Conservation (phyloP, 2,888 invertebrate species). For the Orchesella flavescens region DNA sequence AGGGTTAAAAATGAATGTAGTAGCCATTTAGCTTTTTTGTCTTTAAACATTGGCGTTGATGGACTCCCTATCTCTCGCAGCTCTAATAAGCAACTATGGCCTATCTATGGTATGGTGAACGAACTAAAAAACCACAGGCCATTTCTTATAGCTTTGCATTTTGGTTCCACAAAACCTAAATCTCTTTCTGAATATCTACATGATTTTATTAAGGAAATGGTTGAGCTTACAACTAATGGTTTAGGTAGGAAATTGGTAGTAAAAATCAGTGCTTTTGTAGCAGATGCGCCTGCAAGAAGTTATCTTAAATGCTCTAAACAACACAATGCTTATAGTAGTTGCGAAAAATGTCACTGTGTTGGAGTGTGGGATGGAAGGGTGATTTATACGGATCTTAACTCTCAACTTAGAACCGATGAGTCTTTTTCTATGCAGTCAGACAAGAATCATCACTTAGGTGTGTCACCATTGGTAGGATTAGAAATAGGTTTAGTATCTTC, state of each 20-base stretch:
- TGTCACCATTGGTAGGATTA: constrained; percentile 6
- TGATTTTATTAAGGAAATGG: constrained; percentile 25
- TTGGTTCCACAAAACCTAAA: constrained; percentile 42
- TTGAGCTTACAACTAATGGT: constrained; percentile 21
- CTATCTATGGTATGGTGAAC: constrained; percentile 35
- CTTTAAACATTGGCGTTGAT: constrained; percentile 32
- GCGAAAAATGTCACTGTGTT: constrained; percentile 9
- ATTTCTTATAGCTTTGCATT: constrained; percentile 27
- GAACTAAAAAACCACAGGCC: neutral
- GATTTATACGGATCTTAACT: neutral
- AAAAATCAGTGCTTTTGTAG: constrained; percentile 34
- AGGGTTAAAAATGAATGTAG: too few relatives aligned
- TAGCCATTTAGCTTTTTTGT: neutral
- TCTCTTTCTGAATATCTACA: constrained; percentile 20
- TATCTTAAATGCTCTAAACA: constrained; percentile 35
- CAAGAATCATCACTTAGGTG: constrained; percentile 4
- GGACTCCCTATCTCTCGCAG: constrained; percentile 55
- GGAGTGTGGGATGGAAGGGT: constrained; percentile 38
- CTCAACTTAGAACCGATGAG: neutral
- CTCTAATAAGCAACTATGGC: constrained; percentile 40
- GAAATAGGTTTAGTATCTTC: constrained; percentile 2
- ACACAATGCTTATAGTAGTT: constrained; percentile 35
- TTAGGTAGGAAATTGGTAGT: too few relatives aligned
- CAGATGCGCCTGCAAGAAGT: constrained; percentile 51
- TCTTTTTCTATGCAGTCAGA: neutral